Evolutionary conservation across 2,888 invertebrate genomes (phyloP), one percentile per base, ranked within the genome.

Genomic region (Brassicogethes aeneus): DNA sequence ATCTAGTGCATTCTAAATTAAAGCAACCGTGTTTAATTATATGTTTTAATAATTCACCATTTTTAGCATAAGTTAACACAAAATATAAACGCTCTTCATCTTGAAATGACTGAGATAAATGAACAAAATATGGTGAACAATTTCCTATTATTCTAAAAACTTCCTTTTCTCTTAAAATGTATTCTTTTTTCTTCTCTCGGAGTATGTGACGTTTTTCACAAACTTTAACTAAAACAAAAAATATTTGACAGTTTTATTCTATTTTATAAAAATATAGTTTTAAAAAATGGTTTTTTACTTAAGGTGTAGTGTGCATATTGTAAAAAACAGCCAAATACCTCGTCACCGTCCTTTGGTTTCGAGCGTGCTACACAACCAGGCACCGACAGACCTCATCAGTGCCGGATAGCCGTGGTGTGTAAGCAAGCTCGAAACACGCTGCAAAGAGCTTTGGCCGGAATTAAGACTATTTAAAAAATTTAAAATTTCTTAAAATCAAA

Each of bases 101-200:
- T 74, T 99, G 97, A 72, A 99, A 99, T 43, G 97, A 94, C 71
- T 90, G 94, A 67, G 85, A 92, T 44, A 99, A 76, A 64, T 86
- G 85, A 39, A 96, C 92, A 66, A 99, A 92, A 66, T 90, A 95
- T 17, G 46, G 54, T 48, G 55, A 57, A 54, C 82, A 79, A 47
- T 81, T 76, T 53, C 82, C 86, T 56, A 95, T 72, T 70, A 85
- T 80, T 65, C 90, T 86, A 65, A 97, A 73, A 16, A 93, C 90
- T 62, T 95, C 92, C 65, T 93, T 94, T 70, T 99, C 99, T 34
- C 95, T 76, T 65, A 85, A 84, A 43, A 97, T 86, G 68, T 93
- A 92, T 62, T 90, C 86, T 57, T 85, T 82, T 71, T 97, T 97
- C 66, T 86, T 87, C 70, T 97, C 94, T 51, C 85, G 78, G 54